A percentile compares a stretch with the other conserved stretches of the same genome.
These are phyloP conservation scores for Anolis sagrei DNA, from an alignment of 2,113 vertebrate genomes.

Conservation along the genomic window DNA sequence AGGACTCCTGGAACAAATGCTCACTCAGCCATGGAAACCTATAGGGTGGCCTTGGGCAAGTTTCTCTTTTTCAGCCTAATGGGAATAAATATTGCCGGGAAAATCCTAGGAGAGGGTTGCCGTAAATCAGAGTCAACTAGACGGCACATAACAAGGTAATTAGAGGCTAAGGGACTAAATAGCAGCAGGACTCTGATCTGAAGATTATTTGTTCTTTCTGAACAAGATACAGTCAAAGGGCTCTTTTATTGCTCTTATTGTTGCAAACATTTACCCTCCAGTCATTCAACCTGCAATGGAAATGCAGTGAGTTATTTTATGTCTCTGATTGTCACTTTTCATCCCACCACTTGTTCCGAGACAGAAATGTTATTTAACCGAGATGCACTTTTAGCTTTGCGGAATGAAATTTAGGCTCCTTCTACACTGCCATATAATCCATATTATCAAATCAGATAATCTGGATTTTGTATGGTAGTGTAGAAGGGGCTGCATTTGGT, in stretches of 20 bases:
- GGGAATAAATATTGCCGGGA: too few species aligned
- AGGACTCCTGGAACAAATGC: too few species aligned
- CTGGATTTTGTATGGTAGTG: too few species aligned
- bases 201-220: neutral
- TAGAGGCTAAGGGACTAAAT: neutral
- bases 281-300: neutral
- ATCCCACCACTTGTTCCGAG: neutral
- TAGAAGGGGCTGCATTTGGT: neutral
- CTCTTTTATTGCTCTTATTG: neutral
- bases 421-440: too few species aligned
- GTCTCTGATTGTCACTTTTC: neutral
- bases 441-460: too few species aligned
- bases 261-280: conserved; percentile 12
- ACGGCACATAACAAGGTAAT: neutral
- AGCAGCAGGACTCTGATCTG: neutral
- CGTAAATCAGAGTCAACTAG: too few species aligned
- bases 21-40: too few species aligned
- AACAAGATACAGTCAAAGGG: neutral
- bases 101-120: too few species aligned
- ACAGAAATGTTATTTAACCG: neutral
- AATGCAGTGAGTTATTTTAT: neutral
- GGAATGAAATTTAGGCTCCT: too few species aligned
- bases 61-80: too few species aligned
- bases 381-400: conserved; percentile 18
- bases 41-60: too few species aligned